These are phyloP conservation scores for Cyprinus carpio DNA, from an alignment of 2,113 vertebrate species.

Conservation along the genomic window DNA sequence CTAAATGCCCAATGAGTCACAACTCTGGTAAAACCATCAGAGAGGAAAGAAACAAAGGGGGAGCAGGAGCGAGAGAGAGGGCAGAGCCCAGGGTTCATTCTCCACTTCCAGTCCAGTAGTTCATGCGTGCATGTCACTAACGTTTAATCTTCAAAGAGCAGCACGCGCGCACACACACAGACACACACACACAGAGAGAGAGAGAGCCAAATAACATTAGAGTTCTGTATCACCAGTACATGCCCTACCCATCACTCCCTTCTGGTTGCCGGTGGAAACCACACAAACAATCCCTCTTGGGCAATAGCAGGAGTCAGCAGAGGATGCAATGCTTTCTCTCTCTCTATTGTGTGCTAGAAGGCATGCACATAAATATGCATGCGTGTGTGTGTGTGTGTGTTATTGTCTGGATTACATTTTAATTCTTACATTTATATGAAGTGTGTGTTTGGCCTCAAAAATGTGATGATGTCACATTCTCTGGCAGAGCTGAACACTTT, in stretches of 20 bases:
- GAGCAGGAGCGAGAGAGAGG: slow-evolving; percentile 58
- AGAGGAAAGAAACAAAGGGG: slow-evolving; percentile 66
- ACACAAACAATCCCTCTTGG: slow-evolving; percentile 80
- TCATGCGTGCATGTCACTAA: slow-evolving; percentile 75
- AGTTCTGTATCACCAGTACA: slow-evolving; percentile 64
- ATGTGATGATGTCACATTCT: slow-evolving; percentile 49
- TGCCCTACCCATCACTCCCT: slow-evolving; percentile 69
- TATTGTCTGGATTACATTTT: slow-evolving; percentile 45
- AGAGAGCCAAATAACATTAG: slow-evolving; percentile 65
- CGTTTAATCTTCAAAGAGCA: slow-evolving; percentile 69
- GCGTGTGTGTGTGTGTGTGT: slow-evolving; percentile 45
- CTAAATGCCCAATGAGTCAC: slow-evolving; percentile 77
- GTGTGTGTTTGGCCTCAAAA: slow-evolving; percentile 46
- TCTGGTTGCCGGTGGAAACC: slow-evolving; percentile 72
- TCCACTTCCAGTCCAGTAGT: slow-evolving; percentile 78
- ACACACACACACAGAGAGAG: slow-evolving; percentile 65
- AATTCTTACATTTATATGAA: slow-evolving; percentile 45
- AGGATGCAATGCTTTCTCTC: slow-evolving; percentile 65
- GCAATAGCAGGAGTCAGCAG: slow-evolving; percentile 75
- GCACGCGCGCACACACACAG: slow-evolving; percentile 51
- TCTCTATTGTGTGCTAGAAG: slow-evolving; percentile 45
- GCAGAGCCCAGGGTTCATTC: slow-evolving; percentile 70
- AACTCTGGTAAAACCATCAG: slow-evolving; percentile 82
- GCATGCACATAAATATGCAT: slow-evolving; percentile 46
- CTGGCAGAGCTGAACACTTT: slow-evolving; percentile 27